Base-by-base conservation (phyloP, 2,113 vertebrate species). In the Fulica atra region DNA sequence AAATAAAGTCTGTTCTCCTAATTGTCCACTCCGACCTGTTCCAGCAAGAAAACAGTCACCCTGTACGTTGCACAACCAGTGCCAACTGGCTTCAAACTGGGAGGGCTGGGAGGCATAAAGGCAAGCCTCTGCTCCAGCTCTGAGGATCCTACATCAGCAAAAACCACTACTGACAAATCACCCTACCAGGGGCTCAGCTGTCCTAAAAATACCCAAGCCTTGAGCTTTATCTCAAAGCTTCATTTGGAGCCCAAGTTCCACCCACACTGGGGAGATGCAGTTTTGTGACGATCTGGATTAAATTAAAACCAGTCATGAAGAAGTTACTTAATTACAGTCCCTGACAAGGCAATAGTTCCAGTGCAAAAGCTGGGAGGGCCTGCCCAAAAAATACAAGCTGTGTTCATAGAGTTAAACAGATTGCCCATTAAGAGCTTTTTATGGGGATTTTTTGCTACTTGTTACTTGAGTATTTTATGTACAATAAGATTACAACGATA, bases 1-100 rank as follows among this genome's bases (percentile, higher is more conserved):
- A 93, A 96, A 89, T 90, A 88, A 88, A 86, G 70, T 94, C 70
- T 92, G 77, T 91, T 95, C 61, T 93, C 79, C 65, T 95, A 92
- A 96, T 96, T 77, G 91, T 85, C 78, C 70, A 85, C 91, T 82
- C 94, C 81, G 70, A 50, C 95, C 88, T 60, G 86, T 63, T 81
- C 86, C 81, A 94, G 91, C 88, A 97, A 84, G 89, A 94, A 21
- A 93, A 68, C 88, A 95, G 85, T 84, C 94, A 94, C 57, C 48
- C 29, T 64, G 40, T 4, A 68, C 0, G 0, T 93, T 94, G 91
- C 16, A 5, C 13, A 93, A 92, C 61, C 86, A 71, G 9, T 21
- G 14, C 64, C 82, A 94, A 94, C 86, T 69, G 80, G 72, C 93
- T 95, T 92, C 83, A 79, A 69, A 96, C 72, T 8, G 77, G 73